Base-by-base conservation (phyloP, 2,888 invertebrate species). In the Ormyrus nitidulus region DNA sequence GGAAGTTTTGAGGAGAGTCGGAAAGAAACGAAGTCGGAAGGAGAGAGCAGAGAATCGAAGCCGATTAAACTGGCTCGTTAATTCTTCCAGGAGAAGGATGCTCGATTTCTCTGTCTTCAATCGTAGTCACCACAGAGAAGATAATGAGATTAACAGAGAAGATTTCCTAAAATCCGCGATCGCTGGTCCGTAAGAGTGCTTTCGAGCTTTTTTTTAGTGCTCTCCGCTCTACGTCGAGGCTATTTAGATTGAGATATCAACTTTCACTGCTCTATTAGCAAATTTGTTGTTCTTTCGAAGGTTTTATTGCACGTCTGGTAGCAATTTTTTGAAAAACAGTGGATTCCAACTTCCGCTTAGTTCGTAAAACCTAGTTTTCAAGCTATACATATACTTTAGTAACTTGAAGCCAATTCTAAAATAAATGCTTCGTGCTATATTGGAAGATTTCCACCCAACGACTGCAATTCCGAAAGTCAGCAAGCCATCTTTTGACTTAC, bases 71-170 rank as follows among this genome's bases (percentile, higher is more conserved):
- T 83, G 71, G 71, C 77, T 80, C 74, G 82, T 78, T 83, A 83
- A 84, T 83, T 84, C 80, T 79, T 77, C 79, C 78, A n/a, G 58
- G 82, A 81, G 80, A 61, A 68, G 79, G 82, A 81, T 82, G 83
- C 82, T 82, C 75, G 80, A 79, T 77, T 83, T 82, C 82, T 83
- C 83, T 84, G 83, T 83, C 79, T 80, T 83, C 84, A 86, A 86
- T 86, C 85, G 84, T 83, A 84, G 82, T 84, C 85, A 76, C 81
- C 84, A 76, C 77, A 77, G 79, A 77, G 78, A 81, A 65, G 46
- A 62, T 62, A 83, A 81, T 79, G 69, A 78, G 80, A 81, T 82
- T 74, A 78, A 70, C 62, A 65, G 64, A 73, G 77, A 80, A 78
- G 56, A 48, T 80, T 48, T 46, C 13, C 68, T 68, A 72, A 70